Evolutionary conservation across 2,888 invertebrate species (phyloP), one percentile per base, ranked within the genome.

Genomic region (Theretra japonica): DNA sequence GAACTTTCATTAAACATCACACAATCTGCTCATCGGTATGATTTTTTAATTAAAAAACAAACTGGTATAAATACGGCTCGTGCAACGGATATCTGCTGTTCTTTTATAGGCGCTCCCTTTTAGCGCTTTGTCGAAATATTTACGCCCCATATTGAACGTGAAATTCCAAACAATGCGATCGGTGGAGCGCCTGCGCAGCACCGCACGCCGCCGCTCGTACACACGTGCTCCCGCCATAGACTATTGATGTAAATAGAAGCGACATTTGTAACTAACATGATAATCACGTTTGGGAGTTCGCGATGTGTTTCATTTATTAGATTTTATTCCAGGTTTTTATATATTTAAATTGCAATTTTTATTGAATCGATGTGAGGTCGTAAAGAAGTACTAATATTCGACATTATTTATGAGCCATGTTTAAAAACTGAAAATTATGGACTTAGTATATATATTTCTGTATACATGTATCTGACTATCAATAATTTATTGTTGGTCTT

Each of bases 41-140:
- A 23, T 7, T 65, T 65, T 48, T 23, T 65, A 23, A 65, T 65
- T 48, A 65, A 65, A 65, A 48, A 21, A 65, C 41, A 41, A 65
- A 48, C 48, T 48, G 23, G 15, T 41, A 48, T 65, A 65, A 65
- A 65, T 48, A 48, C 41, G 56, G 70, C 65, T 71, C 62, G 65
- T 56, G 56, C 74, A 84, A 82, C 85, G 86, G 84, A 89, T 88
- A 84, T 86, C 82, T 84, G 83, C 84, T 86, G 86, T 88, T 89
- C 85, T 85, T 88, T 87, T 88, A 87, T 86, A 85, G 80, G 83
- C 84, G 87, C 86, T 89, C 90, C 90, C 90, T 91, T 90, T 89
- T 89, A 87, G 85, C 87, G 88, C 87, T 87, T 92, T 90, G 93
- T 93, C 89, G 92, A 92, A 93, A 93, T 93, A 92, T 94, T 93